Base-by-base conservation (phyloP, 2,888 invertebrate species). In the Monochamus alternatus region DNA sequence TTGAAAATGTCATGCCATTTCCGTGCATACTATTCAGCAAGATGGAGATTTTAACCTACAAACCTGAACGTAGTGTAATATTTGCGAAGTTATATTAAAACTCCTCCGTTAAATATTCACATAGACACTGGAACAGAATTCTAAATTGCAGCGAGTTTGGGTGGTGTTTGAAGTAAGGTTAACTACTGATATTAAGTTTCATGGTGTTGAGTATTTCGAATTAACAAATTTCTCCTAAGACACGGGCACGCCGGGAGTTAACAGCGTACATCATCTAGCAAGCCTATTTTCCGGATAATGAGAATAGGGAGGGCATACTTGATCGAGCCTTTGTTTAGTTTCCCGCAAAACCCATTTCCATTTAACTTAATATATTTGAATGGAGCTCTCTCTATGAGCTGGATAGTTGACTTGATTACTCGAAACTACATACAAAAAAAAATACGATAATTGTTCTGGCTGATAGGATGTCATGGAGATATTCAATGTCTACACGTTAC, bases 221-320 rank as follows among this genome's bases (percentile, higher is more conserved):
- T 85, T 85, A 85, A 85, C 84, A 84, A 85, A 85, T 85, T 85
- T 84, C 84, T 84, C 84, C 80, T 84, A 84, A 85, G 84, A 84
- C 84, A 84, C 83, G 83, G 74, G 80, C 78, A 78, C 74, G 80
- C 81, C 79, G 83, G 83, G 81, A 80, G 80, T 82, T 81, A 83
- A 84, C 85, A 84, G 84, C 84, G 83, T 81, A 82, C 82, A 82
- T 83, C 84, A 84, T 81, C 81, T 78, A 78, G 74, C 78, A 80
- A 82, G 83, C 83, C 83, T 82, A 84, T 84, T 84, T 83, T 83
- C 81, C 77, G 80, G 81, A 83, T 84, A 84, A 84, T 84, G 83
- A 83, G 81, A 77, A 75, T 74, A 76, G 78, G 79, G 74, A 72
- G 79, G 80, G 75, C 78, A 75, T 78, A 79, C 79, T 81, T 79